phyloP scores from a whole-genome alignment of 2,797 vertebrate species.

The Sebastes dallii region DNA sequence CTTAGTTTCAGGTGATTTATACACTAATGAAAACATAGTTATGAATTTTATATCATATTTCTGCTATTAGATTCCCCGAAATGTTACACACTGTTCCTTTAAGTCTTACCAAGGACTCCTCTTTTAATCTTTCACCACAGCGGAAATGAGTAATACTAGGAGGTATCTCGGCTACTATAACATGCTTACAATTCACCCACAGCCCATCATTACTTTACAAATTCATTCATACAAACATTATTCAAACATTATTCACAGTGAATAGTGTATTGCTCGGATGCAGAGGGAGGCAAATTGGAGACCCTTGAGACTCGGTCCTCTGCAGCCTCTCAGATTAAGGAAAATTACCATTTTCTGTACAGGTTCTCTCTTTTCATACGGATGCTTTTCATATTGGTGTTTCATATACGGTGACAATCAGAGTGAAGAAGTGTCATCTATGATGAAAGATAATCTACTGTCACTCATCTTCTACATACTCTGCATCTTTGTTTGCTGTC shows the following conservation, averaged over 20 bases:
- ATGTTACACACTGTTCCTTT: not conserved
- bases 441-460: too few species aligned
- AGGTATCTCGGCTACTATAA: too few species aligned
- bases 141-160: not conserved
- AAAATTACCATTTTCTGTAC: not conserved
- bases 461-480: not conserved
- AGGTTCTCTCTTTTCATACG: not conserved
- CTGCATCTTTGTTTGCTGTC: not conserved
- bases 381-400: not conserved
- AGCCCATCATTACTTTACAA: too few species aligned
- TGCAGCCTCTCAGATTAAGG: not conserved
- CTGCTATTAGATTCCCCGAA: too few species aligned
- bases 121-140: not conserved
- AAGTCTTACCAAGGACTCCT: not conserved
- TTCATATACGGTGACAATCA: not conserved
- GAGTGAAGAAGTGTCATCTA: not conserved
- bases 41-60: too few species aligned
- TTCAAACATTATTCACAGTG: conserved; percentile 9
- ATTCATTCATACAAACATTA: conserved; percentile 3
- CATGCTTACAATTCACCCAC: not conserved
- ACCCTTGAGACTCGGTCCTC: not conserved
- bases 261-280: not conserved
- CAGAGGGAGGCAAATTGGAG: not conserved
- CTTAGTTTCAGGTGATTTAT: too few species aligned
- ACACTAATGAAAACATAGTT: too few species aligned